phyloP scores from a whole-genome alignment of 2,113 vertebrate species.

The Xenopus borealis region DNA sequence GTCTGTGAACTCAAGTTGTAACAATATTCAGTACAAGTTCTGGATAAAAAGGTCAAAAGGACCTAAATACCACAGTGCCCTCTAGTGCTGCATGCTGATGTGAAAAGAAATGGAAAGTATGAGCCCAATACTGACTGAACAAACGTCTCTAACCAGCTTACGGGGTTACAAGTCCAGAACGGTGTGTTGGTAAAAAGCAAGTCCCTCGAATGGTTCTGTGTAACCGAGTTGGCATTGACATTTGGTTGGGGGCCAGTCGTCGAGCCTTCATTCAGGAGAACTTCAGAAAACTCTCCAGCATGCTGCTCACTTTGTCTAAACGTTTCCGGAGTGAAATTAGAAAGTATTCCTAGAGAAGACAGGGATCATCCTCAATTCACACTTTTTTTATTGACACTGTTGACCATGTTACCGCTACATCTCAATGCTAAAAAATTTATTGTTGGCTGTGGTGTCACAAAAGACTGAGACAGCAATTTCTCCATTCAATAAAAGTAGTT shows the following conservation, averaged over 20 bases:
- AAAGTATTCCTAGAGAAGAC: constrained; percentile 66
- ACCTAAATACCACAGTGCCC: constrained; percentile 81
- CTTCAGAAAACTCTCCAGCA: background rate
- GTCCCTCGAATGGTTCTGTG: background rate
- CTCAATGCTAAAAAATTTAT: constrained; percentile 78
- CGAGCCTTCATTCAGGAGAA: background rate
- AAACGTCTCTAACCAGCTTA: background rate
- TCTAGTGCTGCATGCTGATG: constrained; percentile 73
- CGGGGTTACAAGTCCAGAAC: background rate
- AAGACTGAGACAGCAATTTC: constrained; percentile 82
- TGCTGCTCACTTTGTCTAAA: constrained; percentile 45
- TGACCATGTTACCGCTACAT: constrained; percentile 67
- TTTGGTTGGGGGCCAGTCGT: background rate
- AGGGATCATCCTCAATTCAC: constrained; percentile 66
- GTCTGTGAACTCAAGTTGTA: constrained; percentile 45
- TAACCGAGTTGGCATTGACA: background rate
- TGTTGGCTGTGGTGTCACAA: constrained; percentile 77
- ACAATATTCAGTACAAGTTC: constrained; percentile 48
- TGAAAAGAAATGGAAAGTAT: constrained; percentile 22
- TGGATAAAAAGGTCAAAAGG: constrained; percentile 64
- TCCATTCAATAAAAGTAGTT: constrained; percentile 84
- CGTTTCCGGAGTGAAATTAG: constrained; percentile 70
- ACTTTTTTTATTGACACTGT: constrained; percentile 73
- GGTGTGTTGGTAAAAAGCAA: background rate
- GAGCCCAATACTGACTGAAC: constrained; percentile 25